Evolutionary conservation across 2,113 vertebrate species (phyloP), one percentile per base, ranked within the genome.

Genomic region (Pomatostomus ruficeps): DNA sequence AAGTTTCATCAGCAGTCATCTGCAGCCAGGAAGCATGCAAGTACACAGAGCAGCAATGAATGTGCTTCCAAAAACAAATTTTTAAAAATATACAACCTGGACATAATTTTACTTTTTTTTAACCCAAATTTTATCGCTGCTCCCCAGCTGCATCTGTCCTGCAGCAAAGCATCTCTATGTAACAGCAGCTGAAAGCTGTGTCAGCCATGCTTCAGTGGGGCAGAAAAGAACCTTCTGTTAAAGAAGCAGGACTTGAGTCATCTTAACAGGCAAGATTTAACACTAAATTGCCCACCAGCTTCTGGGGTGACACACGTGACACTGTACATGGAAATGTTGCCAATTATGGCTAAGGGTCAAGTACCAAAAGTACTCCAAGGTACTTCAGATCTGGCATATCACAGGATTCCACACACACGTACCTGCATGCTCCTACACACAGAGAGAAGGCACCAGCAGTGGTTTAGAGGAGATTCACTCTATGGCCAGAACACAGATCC

Each of bases 221-320:
- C 75, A 96, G 67, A 80, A 80, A 93, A 94, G 51, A 25, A 81
- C 72, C 75, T 90, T 95, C 95, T 96, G 79, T 86, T 80, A 66
- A 88, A 88, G 33, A 62, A 94, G 55, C 6, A 38, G 25, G 45
- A 85, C 51, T 46, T 36, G 66, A 67, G n/a, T 43, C 38, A 74
- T 38, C 52, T 62, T 72, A 87, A 89, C 68, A 78, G 36, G 65
- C 38, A 88, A 78, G 42, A 88, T 61, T 59, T 68, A 89, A 75
- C 40, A 17, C 25, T 35, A 40, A 33, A 26, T 38, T 72, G 26
- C 23, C 61, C 70, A 61, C 22, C 52, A 63, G 48, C 33, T 93
- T 87, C 74, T 5, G 1, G 13, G 14, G 23, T 51, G 43, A 55
- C 28, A 28, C 2, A 18, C 7, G 26, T 2, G 2, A 59, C 29